These are phyloP conservation scores for Stomatorhinus walkeri DNA, from an alignment of 2,797 vertebrate species.

Conservation along the genomic window DNA sequence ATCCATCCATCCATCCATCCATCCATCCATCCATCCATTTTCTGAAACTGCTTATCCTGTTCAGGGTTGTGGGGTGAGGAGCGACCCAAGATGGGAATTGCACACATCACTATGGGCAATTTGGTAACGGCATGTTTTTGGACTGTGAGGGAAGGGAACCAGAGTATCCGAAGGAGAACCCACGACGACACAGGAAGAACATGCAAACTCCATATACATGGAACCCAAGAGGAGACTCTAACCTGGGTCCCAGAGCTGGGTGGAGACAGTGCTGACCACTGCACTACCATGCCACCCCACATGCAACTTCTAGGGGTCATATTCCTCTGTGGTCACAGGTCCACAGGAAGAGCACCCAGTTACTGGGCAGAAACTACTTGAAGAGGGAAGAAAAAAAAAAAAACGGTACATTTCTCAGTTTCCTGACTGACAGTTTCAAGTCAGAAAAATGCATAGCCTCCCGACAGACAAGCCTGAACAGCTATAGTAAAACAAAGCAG, in stretches of 20 bases:
- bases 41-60: too few species aligned
- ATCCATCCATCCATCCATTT: too few species aligned
- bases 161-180: too few species aligned
- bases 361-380: neutral
- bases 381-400: neutral
- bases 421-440: neutral
- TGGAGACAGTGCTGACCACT: neutral
- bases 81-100: too few species aligned
- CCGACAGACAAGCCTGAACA: neutral
- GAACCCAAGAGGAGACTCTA: neutral
- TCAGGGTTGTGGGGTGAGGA: too few species aligned
- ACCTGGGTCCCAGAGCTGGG: neutral
- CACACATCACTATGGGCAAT: too few species aligned
- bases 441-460: neutral
- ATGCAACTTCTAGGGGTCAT: slow-evolving; percentile 80
- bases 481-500: neutral
- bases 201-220: too few species aligned
- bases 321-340: slow-evolving; percentile 65
- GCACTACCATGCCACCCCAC: slow-evolving; percentile 39
- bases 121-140: too few species aligned
- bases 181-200: too few species aligned
- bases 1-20: too few species aligned
- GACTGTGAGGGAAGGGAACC: too few species aligned
- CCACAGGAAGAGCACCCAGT: neutral
- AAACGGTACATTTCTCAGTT: neutral